Percentiles rank a stretch among this genome's conserved stretches.
Evolutionary conservation across 2,113 vertebrate species (phyloP).

Genomic region (Arothron firmamentum): DNA sequence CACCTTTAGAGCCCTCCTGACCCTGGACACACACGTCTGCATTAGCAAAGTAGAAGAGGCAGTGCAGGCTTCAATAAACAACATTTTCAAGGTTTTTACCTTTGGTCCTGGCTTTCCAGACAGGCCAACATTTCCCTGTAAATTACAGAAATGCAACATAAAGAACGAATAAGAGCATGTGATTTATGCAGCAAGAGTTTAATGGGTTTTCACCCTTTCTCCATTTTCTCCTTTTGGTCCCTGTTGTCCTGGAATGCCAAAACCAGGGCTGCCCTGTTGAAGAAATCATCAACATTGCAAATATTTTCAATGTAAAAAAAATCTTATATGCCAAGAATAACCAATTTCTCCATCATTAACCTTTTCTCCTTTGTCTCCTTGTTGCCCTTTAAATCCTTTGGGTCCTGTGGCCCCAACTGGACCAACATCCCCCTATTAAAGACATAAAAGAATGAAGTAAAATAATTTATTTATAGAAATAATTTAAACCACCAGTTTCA

Average conservation of each 20-base stretch:
- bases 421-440: slow-evolving; percentile 80
- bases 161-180: not conserved
- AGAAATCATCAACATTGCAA: not conserved
- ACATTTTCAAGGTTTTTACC: slow-evolving; percentile 63
- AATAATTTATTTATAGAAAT: not conserved
- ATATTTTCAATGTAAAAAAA: not conserved
- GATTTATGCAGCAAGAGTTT: not conserved
- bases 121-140: slow-evolving; percentile 87
- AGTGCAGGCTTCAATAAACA: not conserved
- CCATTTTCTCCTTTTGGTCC: slow-evolving; percentile 85
- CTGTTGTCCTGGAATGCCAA: slow-evolving; percentile 83
- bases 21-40: slow-evolving; percentile 70
- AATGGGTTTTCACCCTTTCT: slow-evolving; percentile 79
- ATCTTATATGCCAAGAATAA: not conserved
- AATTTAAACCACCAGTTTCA: too few relatives aligned
- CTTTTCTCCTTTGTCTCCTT: slow-evolving; percentile 85
- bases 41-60: not conserved
- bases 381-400: slow-evolving; percentile 77
- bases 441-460: not conserved
- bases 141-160: slow-evolving; percentile 17
- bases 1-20: slow-evolving; percentile 75
- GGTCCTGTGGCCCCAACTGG: slow-evolving; percentile 73
- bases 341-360: slow-evolving; percentile 55
- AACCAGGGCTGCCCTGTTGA: slow-evolving; percentile 81
- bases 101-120: slow-evolving; percentile 88